Conservation (phyloP, 2,113 vertebrate species). For the Psophia crepitans region DNA sequence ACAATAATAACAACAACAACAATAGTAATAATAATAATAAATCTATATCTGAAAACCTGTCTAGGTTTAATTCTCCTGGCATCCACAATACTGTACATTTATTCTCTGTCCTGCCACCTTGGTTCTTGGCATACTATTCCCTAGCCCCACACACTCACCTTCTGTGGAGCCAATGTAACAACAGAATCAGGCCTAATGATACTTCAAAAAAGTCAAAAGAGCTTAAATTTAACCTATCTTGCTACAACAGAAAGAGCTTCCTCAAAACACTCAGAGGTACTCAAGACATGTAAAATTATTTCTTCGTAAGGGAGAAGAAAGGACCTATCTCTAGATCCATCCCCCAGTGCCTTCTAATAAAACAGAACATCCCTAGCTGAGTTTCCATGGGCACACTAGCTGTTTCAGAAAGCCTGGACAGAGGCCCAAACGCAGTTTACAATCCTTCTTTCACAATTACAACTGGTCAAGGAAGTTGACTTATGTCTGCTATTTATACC, state of each 20-base stretch:
- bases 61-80: not conserved
- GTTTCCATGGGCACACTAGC: not conserved
- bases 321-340: not conserved
- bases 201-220: not conserved
- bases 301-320: not conserved
- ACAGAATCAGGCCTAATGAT: not conserved
- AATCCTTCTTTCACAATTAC: slow-evolving; percentile 1
- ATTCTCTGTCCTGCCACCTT: not conserved
- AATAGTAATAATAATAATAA: not conserved
- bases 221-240: not conserved
- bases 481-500: slow-evolving; percentile 48
- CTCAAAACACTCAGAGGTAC: not conserved
- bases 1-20: not conserved
- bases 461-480: slow-evolving; percentile 9
- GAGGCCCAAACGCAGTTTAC: not conserved
- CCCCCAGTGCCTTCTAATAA: not conserved
- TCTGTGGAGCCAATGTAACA: not conserved
- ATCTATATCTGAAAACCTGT: not conserved
- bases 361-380: not conserved
- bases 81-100: not conserved
- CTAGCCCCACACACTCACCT: accelerated
- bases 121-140: not conserved
- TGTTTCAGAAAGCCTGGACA: not conserved
- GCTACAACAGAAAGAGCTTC: not conserved
- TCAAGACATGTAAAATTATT: not conserved